Evolutionary conservation across 2,888 invertebrate genomes (phyloP).

Genomic region (Thereva unica): DNA sequence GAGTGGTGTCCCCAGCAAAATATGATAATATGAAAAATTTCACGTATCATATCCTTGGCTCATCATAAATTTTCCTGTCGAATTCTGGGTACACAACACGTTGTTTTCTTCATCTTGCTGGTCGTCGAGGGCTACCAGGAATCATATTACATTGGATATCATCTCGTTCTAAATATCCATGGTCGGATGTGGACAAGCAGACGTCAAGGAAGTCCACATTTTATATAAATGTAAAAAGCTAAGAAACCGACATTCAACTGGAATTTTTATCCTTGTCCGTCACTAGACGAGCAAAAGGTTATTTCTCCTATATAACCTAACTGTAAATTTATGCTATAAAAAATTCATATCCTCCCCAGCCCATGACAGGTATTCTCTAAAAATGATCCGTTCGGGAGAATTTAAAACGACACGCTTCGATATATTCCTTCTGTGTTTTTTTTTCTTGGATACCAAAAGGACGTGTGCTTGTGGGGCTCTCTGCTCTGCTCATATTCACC

Average conservation of each 20-base stretch:
- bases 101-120: too few relatives aligned
- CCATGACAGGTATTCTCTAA: slow-evolving; percentile 30
- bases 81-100: too few relatives aligned
- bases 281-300: slow-evolving; percentile 29
- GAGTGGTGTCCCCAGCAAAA: too few relatives aligned
- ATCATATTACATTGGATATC: too few relatives aligned
- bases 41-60: too few relatives aligned
- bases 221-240: slow-evolving; percentile 19
- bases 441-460: slow-evolving; percentile 11
- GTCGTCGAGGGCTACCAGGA: too few relatives aligned
- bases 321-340: slow-evolving; percentile 26
- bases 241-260: slow-evolving; percentile 19
- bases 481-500: neutral
- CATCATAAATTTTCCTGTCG: too few relatives aligned
- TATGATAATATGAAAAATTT: too few relatives aligned
- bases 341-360: slow-evolving; percentile 21
- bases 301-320: slow-evolving; percentile 22
- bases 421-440: slow-evolving; percentile 20
- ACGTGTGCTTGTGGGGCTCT: neutral
- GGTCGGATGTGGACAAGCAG: too few relatives aligned
- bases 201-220: too few relatives aligned
- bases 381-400: slow-evolving; percentile 33
- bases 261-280: slow-evolving; percentile 31
- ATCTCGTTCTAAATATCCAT: too few relatives aligned
- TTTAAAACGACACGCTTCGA: slow-evolving; percentile 39